Percentiles rank a stretch among this genome's conserved stretches.
These are phyloP conservation scores for Danio choprae DNA, from an alignment of 2,797 vertebrate genomes.

Conservation along the genomic window DNA sequence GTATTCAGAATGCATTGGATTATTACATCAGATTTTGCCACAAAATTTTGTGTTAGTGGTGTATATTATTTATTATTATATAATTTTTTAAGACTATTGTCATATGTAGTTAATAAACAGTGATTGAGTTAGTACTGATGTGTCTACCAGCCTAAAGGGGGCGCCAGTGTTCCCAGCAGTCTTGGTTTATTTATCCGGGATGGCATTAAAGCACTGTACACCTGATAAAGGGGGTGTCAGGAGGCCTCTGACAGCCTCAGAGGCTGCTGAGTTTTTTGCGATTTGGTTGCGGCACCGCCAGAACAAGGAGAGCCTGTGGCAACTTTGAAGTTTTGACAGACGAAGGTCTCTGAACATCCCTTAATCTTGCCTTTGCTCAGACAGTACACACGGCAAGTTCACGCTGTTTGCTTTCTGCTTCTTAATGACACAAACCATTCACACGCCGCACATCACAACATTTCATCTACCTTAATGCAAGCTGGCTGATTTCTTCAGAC, in stretches of 20 bases:
- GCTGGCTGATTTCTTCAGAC: conserved; percentile 79
- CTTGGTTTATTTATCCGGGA: conserved; percentile 82
- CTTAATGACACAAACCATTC: conserved; percentile 86
- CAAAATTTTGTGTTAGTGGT: too few species aligned
- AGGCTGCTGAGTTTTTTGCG: conserved; percentile 78
- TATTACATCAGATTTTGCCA: too few species aligned
- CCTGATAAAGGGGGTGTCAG: conserved; percentile 84
- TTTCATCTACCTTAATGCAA: conserved; percentile 81
- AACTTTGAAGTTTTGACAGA: conserved; percentile 85
- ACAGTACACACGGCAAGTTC: conserved; percentile 71
- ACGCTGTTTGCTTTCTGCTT: conserved; percentile 79
- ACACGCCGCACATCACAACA: conserved; percentile 77
- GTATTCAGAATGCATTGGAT: too few species aligned
- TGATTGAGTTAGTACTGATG: too few species aligned
- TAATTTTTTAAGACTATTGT: too few species aligned
- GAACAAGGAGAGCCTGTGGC: conserved; percentile 80
- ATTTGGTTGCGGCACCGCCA: conserved; percentile 79
- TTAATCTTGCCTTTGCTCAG: conserved; percentile 81
- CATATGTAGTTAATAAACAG: too few species aligned
- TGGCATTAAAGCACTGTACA: conserved; percentile 77
- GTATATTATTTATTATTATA: too few species aligned
- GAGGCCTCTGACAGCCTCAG: conserved; percentile 80
- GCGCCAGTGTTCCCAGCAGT: conserved; percentile 70
- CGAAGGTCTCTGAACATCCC: conserved; percentile 81
- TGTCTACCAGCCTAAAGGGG: conserved; percentile 71